These are phyloP conservation scores for Vespertilio murinus DNA, from an alignment of 2,797 vertebrate species.

Conservation along the genomic window DNA sequence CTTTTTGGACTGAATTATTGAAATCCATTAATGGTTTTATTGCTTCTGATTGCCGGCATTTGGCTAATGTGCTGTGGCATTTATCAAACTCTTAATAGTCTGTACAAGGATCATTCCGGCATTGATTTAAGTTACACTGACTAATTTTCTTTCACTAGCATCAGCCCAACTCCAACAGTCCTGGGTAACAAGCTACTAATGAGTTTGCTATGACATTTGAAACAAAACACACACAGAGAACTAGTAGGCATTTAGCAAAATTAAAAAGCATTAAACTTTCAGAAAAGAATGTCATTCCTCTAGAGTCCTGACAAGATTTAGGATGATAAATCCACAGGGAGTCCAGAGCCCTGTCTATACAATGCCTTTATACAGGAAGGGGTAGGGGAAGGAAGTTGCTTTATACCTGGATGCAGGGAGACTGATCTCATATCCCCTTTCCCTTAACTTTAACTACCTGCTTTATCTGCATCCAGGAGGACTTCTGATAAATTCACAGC, in stretches of 20 bases:
- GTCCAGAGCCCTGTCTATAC: background rate
- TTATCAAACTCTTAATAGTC: slow-evolving; percentile 61
- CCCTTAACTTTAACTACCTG: background rate
- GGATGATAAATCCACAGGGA: background rate
- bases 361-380: background rate
- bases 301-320: background rate
- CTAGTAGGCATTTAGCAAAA: slow-evolving; percentile 18
- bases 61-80: slow-evolving; percentile 24
- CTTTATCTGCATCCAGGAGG: background rate
- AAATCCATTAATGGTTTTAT: slow-evolving; percentile 38
- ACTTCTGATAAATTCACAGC: background rate
- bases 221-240: background rate
- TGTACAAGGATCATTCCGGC: background rate
- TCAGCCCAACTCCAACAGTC: background rate
- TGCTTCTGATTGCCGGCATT: slow-evolving; percentile 53
- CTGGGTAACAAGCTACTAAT: slow-evolving; percentile 59
- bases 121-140: background rate
- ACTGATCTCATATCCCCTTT: background rate
- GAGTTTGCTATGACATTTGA: background rate
- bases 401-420: background rate
- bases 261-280: slow-evolving; percentile 5
- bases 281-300: slow-evolving; percentile 11
- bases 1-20: slow-evolving; percentile 52
- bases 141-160: slow-evolving; percentile 52
- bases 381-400: background rate